Evolutionary conservation across 1,140 invertebrate genomes (phyloP), one percentile per base, ranked within the genome.

Genomic region (Formica selysi): DNA sequence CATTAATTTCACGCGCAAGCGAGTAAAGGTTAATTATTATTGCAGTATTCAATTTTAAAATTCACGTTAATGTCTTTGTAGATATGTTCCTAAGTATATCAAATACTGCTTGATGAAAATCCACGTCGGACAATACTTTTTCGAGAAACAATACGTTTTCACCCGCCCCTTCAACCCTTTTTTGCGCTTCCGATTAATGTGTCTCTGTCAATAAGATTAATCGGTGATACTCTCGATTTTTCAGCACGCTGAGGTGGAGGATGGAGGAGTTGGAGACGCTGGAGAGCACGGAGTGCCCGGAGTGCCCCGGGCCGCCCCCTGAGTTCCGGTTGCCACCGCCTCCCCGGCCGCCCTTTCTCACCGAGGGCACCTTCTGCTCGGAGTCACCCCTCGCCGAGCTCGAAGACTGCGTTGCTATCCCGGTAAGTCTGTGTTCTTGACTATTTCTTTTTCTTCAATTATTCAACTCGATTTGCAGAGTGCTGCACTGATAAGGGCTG

Each of bases 321-420:
- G 93, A 94, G 91, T 95, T 95, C 92, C 94, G 94, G 90, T 92
- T 95, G 79, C 95, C 95, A 87, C 95, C 95, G 90, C 95, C 95
- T 48, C 95, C 95, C 51, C 92, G 94, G 88, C 95, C 94, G 79
- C 94, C 94, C 76, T 95, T 95, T 90, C 92, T 94, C 81, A 95
- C 92, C 79, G 94, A 95, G 89, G 93, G 93, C 84, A 93, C 93
- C 80, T 94, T 94, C 86, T 95, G 94, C 91, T 94, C 94, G 83
- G 94, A 95, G 88, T 93, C 93, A 78, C 93, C 94, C 64, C 92
- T 95, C 87, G 91, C 94, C 84, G 94, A 94, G 87, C 93, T 95
- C 87, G 94, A 95, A 89, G 94, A 95, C 89, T 95, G 94, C 89
- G 93, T 94, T 89, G 93, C 94, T 68, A 92, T 95, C 90, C 94